Conservation (phyloP, 2,113 vertebrate species). For the Spea multiplicata region DNA sequence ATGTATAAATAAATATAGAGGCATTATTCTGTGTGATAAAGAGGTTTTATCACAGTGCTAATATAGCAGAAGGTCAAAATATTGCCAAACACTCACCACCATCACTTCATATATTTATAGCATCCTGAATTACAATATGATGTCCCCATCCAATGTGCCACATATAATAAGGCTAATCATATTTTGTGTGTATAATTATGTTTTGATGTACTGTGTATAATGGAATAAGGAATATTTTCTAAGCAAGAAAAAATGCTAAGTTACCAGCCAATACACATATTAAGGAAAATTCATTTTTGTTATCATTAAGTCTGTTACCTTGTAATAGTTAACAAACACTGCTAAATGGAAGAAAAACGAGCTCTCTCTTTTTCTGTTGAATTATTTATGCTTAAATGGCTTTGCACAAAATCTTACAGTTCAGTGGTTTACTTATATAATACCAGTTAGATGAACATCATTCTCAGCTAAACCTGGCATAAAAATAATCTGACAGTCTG, state of each 20-base stretch:
- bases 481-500: conserved; percentile 25
- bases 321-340: conserved; percentile 17
- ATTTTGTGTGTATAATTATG: no score
- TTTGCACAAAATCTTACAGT: conserved; percentile 14
- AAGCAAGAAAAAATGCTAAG: neutral
- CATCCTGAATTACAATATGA: no score
- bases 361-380: conserved; percentile 21
- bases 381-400: conserved; percentile 36
- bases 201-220: no score
- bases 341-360: conserved; percentile 41
- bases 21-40: no score
- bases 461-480: conserved; percentile 30
- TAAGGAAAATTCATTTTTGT: conserved; percentile 9
- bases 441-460: conserved; percentile 15
- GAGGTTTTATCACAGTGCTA: no score
- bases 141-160: no score
- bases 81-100: no score
- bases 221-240: neutral
- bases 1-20: no score
- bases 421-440: conserved; percentile 39
- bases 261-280: neutral
- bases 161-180: no score
- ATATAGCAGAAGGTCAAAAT: no score
- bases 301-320: conserved; percentile 25
- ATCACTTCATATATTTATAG: no score